A percentile compares a stretch with the other conserved stretches of the same genome.
Evolutionary conservation across 2,797 vertebrate species (phyloP).

Genomic region (Leptatherina wallacei): DNA sequence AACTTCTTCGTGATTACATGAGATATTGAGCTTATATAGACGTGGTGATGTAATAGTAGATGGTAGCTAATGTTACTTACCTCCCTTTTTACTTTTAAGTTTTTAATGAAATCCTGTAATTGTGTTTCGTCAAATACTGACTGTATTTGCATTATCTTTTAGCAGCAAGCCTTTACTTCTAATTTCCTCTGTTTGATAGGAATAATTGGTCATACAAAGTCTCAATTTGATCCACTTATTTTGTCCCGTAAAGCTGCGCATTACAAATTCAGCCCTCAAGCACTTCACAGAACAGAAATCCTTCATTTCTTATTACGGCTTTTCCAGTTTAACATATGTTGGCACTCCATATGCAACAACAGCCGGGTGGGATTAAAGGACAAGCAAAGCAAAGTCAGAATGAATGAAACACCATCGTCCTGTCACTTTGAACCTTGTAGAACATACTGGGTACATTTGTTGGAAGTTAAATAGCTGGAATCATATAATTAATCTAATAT

Average conservation of each 20-base stretch:
- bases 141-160: neutral
- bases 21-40: conserved; percentile 58
- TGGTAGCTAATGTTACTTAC: conserved; percentile 67
- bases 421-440: neutral
- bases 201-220: neutral
- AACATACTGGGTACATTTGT: neutral
- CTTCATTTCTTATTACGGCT: neutral
- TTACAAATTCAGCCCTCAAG: neutral
- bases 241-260: neutral
- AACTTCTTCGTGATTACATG: conserved; percentile 72
- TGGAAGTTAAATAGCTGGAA: neutral
- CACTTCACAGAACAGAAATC: neutral
- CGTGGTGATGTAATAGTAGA: conserved; percentile 50
- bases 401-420: neutral
- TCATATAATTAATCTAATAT: neutral
- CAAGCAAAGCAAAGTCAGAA: conserved; percentile 1
- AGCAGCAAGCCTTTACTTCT: neutral
- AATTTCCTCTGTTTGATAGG: conserved; percentile 6
- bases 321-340: neutral
- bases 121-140: conserved; percentile 9
- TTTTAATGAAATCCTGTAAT: conserved; percentile 45
- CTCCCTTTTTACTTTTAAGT: conserved; percentile 43
- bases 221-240: conserved; percentile 5
- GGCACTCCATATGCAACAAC: neutral
- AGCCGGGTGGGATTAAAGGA: neutral